A percentile compares a stretch with the other conserved stretches of the same genome.
Evolutionary conservation across 1,140 invertebrate species (phyloP).

Genomic region (Dreissena rostriformis): DNA sequence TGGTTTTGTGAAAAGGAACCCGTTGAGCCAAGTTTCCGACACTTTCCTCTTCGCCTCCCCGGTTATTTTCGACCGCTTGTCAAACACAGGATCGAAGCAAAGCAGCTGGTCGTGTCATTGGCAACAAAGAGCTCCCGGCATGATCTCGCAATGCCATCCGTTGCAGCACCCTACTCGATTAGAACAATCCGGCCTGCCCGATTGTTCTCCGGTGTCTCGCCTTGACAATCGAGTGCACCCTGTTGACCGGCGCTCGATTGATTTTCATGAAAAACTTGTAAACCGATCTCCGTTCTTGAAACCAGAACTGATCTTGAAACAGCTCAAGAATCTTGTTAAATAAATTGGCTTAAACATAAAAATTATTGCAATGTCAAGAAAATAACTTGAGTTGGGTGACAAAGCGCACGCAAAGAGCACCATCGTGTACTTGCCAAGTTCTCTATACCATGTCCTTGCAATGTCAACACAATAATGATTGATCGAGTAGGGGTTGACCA

Average conservation of each 20-base stretch:
- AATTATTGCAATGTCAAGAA: conserved; percentile 34
- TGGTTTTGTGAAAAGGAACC: background rate
- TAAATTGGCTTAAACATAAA: conserved; percentile 40
- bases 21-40: conserved; percentile 1
- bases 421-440: no score
- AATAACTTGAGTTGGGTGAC: conserved; percentile 1
- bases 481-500: background rate
- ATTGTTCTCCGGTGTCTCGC: conserved; percentile 49
- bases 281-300: conserved; percentile 46
- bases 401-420: background rate
- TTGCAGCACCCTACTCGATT: conserved; percentile 36
- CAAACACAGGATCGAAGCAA: conserved; percentile 15
- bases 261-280: conserved; percentile 48
- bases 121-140: conserved; percentile 41
- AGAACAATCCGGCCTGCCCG: conserved; percentile 40
- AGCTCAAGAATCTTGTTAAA: conserved; percentile 43
- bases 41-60: no score
- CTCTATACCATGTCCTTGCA: no score
- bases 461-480: background rate
- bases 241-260: conserved; percentile 53
- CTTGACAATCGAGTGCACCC: conserved; percentile 55
- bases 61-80: no score
- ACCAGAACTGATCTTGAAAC: conserved; percentile 53
- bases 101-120: conserved; percentile 51
- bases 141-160: conserved; percentile 31